A percentile compares a stretch with the other conserved stretches of the same genome.
Evolutionary conservation across 1,140 invertebrate genomes (phyloP).

Genomic region (Adelges cooleyi): DNA sequence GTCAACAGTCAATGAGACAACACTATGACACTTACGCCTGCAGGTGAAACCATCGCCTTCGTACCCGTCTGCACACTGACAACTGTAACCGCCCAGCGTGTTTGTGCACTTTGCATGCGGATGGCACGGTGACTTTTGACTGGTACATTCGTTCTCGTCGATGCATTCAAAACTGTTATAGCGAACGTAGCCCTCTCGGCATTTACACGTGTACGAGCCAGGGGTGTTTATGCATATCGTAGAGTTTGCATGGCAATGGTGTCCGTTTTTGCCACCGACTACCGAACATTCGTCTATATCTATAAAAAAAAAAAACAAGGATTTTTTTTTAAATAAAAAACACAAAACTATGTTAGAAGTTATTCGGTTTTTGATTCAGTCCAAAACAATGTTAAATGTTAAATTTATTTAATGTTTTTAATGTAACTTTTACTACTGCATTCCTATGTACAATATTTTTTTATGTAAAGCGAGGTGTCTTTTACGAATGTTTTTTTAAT

Average conservation of each 20-base stretch:
- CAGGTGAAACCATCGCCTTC: constrained; percentile 69
- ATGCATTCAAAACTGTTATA: constrained; percentile 64
- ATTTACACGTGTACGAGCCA: constrained; percentile 70
- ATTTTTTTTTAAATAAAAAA: background rate
- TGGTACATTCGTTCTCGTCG: constrained; percentile 66
- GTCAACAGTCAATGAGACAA: too few species aligned
- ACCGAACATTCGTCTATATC: constrained; percentile 71
- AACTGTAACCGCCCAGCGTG: constrained; percentile 72
- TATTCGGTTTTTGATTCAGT: too few species aligned
- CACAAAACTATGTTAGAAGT: too few species aligned
- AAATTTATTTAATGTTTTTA: too few species aligned
- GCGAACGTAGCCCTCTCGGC: constrained; percentile 62
- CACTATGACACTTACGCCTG: constrained; percentile 65
- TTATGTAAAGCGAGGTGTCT: too few species aligned
- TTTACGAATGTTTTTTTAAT: too few species aligned
- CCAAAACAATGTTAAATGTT: too few species aligned
- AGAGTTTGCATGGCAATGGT: constrained; percentile 70
- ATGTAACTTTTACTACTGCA: too few species aligned
- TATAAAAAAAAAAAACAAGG: constrained; percentile 37
- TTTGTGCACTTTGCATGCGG: constrained; percentile 70
- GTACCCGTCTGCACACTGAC: constrained; percentile 69
- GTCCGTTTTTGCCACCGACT: constrained; percentile 58
- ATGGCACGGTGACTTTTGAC: constrained; percentile 53
- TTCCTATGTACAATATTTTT: too few species aligned
- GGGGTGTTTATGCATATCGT: constrained; percentile 59